A percentile compares a stretch with the other conserved stretches of the same genome.
Evolutionary conservation across 2,113 vertebrate species (phyloP).

Genomic region (Xenus cinereus): DNA sequence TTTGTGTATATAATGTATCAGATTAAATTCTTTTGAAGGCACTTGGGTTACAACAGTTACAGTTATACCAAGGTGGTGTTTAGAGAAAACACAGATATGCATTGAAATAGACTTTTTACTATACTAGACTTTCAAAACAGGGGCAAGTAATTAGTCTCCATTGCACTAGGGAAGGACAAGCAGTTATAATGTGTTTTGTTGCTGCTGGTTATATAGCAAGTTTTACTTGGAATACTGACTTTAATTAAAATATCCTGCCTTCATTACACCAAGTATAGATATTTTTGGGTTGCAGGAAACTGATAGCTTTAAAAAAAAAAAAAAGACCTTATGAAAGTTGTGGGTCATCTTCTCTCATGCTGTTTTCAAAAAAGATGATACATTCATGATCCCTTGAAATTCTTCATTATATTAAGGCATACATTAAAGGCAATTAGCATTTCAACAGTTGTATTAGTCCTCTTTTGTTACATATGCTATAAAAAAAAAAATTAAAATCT

Average conservation of each 20-base stretch:
- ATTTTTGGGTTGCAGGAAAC: background rate
- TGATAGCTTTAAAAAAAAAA: background rate
- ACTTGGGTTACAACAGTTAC: conserved; percentile 33
- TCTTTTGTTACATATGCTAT: no score
- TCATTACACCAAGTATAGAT: background rate
- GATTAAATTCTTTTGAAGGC: conserved; percentile 66
- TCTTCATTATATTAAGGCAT: background rate
- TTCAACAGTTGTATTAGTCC: background rate
- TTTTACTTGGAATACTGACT: conserved; percentile 26
- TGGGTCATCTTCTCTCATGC: background rate
- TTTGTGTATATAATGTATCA: conserved; percentile 59
- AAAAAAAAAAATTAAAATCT: background rate
- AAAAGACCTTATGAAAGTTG: background rate
- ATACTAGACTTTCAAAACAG: conserved; percentile 38
- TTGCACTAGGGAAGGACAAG: conserved; percentile 17
- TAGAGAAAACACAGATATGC: conserved; percentile 66
- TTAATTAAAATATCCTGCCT: conserved; percentile 32
- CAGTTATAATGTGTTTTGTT: conserved; percentile 16
- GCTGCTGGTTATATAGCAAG: conserved; percentile 19
- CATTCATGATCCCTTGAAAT: background rate
- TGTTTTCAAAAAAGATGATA: background rate
- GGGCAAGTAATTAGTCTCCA: conserved; percentile 43
- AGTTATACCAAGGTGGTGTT: conserved; percentile 45
- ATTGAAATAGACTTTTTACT: conserved; percentile 64
- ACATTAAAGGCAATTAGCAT: background rate